phyloP scores from a whole-genome alignment of 1,140 invertebrate species.

The Drosophila virilis region DNA sequence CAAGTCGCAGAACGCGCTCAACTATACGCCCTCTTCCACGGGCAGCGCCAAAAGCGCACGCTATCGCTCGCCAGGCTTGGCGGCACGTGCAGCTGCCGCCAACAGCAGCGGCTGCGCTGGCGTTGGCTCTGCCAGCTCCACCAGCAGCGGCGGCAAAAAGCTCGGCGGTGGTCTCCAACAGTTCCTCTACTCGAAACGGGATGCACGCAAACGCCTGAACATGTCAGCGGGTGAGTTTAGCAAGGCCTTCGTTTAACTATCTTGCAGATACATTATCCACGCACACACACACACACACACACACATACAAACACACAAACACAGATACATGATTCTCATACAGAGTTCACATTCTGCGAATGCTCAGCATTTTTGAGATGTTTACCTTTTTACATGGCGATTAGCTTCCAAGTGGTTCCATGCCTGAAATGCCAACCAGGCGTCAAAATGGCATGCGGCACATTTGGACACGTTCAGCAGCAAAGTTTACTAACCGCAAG shows the following conservation, averaged over 20 bases:
- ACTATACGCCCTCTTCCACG: constrained; percentile 84
- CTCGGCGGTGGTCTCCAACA: constrained; percentile 90
- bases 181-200: constrained; percentile 85
- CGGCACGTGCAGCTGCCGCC: constrained; percentile 72
- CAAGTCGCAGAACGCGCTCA: constrained; percentile 89
- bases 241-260: constrained; percentile 14
- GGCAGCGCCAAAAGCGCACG: constrained; percentile 92
- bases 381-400: constrained; percentile 4
- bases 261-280: constrained; percentile 2
- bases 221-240: constrained; percentile 85
- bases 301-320: constrained; percentile 1
- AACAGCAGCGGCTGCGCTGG: constrained; percentile 69
- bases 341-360: not conserved
- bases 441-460: not conserved
- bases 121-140: constrained; percentile 59
- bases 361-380: constrained; percentile 11
- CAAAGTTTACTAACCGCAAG: not conserved
- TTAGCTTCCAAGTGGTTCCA: constrained; percentile 4
- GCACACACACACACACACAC: constrained; percentile 3
- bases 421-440: constrained; percentile 7
- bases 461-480: constrained; percentile 3
- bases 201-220: constrained; percentile 86
- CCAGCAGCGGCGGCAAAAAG: constrained; percentile 85
- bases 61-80: constrained; percentile 92
- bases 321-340: not conserved